A percentile compares a stretch with the other conserved stretches of the same genome.
Conservation (phyloP, 2,888 invertebrate genomes). For the Rotaria macrura region DNA sequence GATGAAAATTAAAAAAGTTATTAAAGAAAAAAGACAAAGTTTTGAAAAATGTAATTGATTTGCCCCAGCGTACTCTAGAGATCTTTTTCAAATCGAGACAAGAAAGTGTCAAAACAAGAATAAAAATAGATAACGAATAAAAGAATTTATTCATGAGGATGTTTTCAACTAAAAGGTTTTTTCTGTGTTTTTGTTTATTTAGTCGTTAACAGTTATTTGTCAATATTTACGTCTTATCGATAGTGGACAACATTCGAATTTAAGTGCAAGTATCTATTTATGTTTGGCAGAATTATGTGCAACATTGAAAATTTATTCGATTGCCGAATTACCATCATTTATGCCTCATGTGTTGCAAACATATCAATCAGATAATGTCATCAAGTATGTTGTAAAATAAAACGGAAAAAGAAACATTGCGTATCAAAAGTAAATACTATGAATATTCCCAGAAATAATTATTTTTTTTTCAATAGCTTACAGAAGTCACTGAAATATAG, state of each 20-base stretch:
- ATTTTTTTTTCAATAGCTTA: no score
- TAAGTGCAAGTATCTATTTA: conserved; percentile 42
- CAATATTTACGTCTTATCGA: not conserved
- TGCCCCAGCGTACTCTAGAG: no score
- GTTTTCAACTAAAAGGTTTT: no score
- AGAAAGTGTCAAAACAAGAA: not conserved
- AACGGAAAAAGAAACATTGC: no score
- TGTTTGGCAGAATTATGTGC: conserved; percentile 63
- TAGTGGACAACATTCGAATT: conserved; percentile 17
- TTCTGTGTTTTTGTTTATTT: not conserved
- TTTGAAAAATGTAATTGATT: no score
- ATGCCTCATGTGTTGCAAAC: conserved; percentile 55
- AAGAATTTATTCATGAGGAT: not conserved
- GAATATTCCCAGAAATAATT: no score
- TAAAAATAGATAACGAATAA: no score
- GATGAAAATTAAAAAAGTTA: no score
- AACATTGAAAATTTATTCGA: conserved; percentile 64
- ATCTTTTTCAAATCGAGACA: not conserved
- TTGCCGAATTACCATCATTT: conserved; percentile 65
- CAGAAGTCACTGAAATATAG: no score
- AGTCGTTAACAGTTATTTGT: not conserved
- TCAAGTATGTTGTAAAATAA: not conserved
- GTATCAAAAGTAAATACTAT: no score
- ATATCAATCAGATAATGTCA: not conserved
- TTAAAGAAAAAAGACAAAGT: no score